Conservation (phyloP, 2,797 vertebrate genomes). For the Hyperoplus immaculatus region DNA sequence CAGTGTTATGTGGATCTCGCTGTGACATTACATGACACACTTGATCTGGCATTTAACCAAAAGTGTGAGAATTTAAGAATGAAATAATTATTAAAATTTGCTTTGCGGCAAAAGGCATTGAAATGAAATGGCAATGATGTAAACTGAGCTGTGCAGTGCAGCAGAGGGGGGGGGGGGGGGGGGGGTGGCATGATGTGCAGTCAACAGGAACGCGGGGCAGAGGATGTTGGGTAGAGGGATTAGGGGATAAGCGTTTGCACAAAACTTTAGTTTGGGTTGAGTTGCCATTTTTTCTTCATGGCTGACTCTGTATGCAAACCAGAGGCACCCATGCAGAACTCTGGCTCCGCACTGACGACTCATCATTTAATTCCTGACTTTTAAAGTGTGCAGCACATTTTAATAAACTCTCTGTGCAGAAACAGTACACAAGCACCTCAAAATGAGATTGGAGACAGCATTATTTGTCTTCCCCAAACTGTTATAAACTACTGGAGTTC, state of each 20-base stretch:
- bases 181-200: slow-evolving; percentile 43
- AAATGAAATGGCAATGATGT: slow-evolving; percentile 69
- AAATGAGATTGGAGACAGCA: slow-evolving; percentile 54
- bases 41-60: slow-evolving; percentile 59
- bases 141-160: slow-evolving; percentile 53
- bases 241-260: slow-evolving; percentile 35
- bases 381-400: slow-evolving; percentile 59
- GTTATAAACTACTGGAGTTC: slow-evolving; percentile 45
- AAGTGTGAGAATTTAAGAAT: slow-evolving; percentile 38
- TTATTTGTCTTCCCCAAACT: slow-evolving; percentile 38
- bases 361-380: slow-evolving; percentile 76
- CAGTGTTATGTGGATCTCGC: slow-evolving; percentile 21
- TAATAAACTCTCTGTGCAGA: slow-evolving; percentile 56
- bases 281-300: slow-evolving; percentile 57
- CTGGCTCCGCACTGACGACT: slow-evolving; percentile 61
- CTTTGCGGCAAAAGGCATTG: slow-evolving; percentile 56
- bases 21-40: slow-evolving; percentile 50
- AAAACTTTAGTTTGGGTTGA: slow-evolving; percentile 62
- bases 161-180: slow-evolving; percentile 10
- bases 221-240: slow-evolving; percentile 44
- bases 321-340: slow-evolving; percentile 65
- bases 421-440: slow-evolving; percentile 28
- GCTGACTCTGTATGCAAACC: slow-evolving; percentile 74
- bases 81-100: slow-evolving; percentile 59
- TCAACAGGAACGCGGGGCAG: slow-evolving; percentile 45